Percentiles rank a stretch among this genome's conserved stretches.
Conservation (phyloP, 1,140 invertebrate species). For the Ips nitidus region DNA sequence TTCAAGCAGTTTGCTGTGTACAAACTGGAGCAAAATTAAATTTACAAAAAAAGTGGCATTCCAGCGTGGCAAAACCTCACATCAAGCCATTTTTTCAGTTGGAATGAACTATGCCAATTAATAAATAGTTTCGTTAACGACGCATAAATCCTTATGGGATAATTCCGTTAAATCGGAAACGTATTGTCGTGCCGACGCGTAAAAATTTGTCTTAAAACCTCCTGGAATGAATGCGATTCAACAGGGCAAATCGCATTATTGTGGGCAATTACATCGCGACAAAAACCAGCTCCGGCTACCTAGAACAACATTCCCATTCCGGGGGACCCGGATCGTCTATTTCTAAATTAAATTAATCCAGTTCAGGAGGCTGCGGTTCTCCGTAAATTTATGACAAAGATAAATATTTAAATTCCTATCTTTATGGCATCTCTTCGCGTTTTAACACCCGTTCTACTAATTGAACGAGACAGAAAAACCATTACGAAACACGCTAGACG, state of each 20-base stretch:
- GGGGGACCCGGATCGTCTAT: too few relatives aligned
- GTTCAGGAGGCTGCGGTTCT: too few relatives aligned
- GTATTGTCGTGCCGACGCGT: not conserved
- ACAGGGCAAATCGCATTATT: too few relatives aligned
- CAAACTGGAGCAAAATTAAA: too few relatives aligned
- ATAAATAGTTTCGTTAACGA: conserved; percentile 6
- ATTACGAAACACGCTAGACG: conserved; percentile 6
- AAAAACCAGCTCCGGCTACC: too few relatives aligned
- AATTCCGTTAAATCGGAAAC: conserved; percentile 1
- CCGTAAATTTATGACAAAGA: not conserved
- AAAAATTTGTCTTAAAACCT: not conserved
- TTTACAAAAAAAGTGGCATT: not conserved
- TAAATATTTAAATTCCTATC: conserved; percentile 13
- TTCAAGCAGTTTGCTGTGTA: too few relatives aligned
- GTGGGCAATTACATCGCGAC: too few relatives aligned
- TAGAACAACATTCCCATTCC: too few relatives aligned
- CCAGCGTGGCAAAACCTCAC: not conserved
- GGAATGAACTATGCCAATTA: not conserved
- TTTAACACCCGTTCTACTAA: conserved; percentile 5
- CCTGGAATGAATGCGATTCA: not conserved
- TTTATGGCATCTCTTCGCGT: conserved; percentile 9
- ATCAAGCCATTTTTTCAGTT: not conserved
- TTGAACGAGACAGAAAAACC: conserved; percentile 12
- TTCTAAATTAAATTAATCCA: too few relatives aligned
- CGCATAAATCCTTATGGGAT: not conserved